Percentiles rank a stretch among this genome's conserved stretches.
Evolutionary conservation across 2,888 invertebrate genomes (phyloP).

Genomic region (Drosophila engyochracea): DNA sequence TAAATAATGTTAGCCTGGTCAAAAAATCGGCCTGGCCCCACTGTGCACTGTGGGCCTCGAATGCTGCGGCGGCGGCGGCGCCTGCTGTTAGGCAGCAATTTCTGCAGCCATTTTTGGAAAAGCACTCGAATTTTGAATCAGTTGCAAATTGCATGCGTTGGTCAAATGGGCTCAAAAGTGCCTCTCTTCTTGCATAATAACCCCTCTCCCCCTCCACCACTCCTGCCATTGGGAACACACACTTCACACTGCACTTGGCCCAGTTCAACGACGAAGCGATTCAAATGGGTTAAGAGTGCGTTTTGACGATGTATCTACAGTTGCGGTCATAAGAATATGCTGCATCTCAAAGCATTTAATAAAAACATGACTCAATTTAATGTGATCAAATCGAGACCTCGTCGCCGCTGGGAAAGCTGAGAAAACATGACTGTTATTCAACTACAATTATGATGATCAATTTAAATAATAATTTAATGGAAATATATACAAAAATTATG

Average conservation of each 20-base stretch:
- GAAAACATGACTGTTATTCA: background rate
- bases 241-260: slow-evolving; percentile 44
- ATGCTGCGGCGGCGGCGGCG: slow-evolving; percentile 8
- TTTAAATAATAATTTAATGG: background rate
- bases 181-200: background rate
- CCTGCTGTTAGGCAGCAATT: slow-evolving; percentile 54
- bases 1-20: slow-evolving; percentile 63
- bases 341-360: background rate
- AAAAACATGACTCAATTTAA: background rate
- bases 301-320: slow-evolving; percentile 27
- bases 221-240: background rate
- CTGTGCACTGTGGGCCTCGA: slow-evolving; percentile 10
- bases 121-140: slow-evolving; percentile 75
- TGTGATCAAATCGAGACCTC: background rate
- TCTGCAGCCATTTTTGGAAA: slow-evolving; percentile 39
- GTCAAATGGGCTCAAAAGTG: slow-evolving; percentile 44
- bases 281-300: slow-evolving; percentile 49
- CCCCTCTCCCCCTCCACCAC: background rate
- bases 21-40: slow-evolving; percentile 7
- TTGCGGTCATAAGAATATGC: background rate
- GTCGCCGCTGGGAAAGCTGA: background rate
- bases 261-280: slow-evolving; percentile 40
- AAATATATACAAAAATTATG: background rate
- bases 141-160: slow-evolving; percentile 76
- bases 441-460: no score